These are phyloP conservation scores for Dasysyrphus tricinctus DNA, from an alignment of 2,888 invertebrate genomes.

Conservation along the genomic window DNA sequence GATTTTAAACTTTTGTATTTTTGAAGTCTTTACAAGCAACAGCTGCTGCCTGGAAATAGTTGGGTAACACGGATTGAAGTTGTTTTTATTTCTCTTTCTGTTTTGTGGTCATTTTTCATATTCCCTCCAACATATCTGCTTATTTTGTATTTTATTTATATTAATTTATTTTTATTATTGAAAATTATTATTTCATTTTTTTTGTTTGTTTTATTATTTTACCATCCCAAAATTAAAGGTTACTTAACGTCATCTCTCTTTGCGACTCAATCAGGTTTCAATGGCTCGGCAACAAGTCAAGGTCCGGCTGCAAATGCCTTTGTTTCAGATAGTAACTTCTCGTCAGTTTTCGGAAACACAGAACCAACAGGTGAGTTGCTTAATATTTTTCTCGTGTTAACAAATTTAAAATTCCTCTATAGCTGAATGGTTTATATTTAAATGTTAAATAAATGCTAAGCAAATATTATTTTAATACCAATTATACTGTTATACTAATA, in stretches of 20 bases:
- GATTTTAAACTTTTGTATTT: constrained; percentile 19
- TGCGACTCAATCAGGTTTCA: constrained; percentile 82
- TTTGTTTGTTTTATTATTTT: constrained; percentile 20
- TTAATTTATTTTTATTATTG: constrained; percentile 23
- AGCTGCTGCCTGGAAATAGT: constrained; percentile 38
- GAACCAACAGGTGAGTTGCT: constrained; percentile 87
- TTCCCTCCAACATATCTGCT: constrained; percentile 27
- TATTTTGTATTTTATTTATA: constrained; percentile 72
- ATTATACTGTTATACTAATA: constrained; percentile 24
- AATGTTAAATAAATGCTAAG: constrained; percentile 68
- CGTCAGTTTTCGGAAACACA: constrained; percentile 92
- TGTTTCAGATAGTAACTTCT: constrained; percentile 94
- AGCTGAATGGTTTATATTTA: constrained; percentile 73
- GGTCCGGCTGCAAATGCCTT: constrained; percentile 85
- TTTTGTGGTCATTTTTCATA: constrained; percentile 78
- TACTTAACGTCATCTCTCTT: constrained; percentile 69
- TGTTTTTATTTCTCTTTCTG: constrained; percentile 76
- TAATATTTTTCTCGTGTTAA: constrained; percentile 32
- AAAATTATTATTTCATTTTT: constrained; percentile 49
- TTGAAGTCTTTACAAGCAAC: constrained; percentile 24
- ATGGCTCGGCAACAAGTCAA: constrained; percentile 82
- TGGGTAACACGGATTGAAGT: constrained; percentile 38
- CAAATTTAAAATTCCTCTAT: constrained; percentile 50
- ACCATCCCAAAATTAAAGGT: constrained; percentile 42
- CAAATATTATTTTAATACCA: constrained; percentile 28